phyloP scores from a whole-genome alignment of 2,113 vertebrate genomes.

The Gavia stellata region DNA sequence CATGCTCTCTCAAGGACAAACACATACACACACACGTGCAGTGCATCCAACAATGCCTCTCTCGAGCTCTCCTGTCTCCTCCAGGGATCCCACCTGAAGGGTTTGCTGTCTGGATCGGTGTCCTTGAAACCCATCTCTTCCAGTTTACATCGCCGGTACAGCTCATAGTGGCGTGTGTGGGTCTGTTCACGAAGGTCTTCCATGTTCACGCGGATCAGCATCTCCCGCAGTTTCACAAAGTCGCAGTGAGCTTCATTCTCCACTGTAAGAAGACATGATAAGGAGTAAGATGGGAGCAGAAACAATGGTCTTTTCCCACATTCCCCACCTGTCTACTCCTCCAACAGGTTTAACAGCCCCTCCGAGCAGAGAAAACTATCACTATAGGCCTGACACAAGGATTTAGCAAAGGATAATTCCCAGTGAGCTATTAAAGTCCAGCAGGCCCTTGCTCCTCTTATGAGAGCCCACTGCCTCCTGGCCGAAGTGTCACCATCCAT shows the following conservation, averaged over 20 bases:
- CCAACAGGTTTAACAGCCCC: neutral
- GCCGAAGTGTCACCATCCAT: neutral
- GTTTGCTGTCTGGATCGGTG: conserved; percentile 96
- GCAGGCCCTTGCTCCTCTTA: neutral
- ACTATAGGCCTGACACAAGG: neutral
- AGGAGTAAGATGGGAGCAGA: neutral
- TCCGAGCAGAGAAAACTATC: neutral
- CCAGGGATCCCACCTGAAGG: conserved; percentile 83
- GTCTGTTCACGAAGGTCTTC: conserved; percentile 98
- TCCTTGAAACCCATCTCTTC: conserved; percentile 99
- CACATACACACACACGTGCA: accelerated
- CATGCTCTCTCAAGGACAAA: neutral
- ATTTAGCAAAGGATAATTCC: neutral
- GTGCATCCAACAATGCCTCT: neutral
- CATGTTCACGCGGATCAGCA: conserved; percentile 98
- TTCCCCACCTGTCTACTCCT: neutral
- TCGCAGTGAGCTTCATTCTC: conserved; percentile 98
- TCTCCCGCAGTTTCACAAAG: conserved; percentile 96
- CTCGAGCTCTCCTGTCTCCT: neutral
- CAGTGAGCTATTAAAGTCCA: neutral
- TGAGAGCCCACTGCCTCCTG: neutral
- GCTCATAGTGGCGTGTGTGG: conserved; percentile 94
- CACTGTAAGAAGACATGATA: conserved; percentile 69
- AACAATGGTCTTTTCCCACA: neutral
- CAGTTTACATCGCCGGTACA: conserved; percentile 96